Conservation (phyloP, 2,113 vertebrate genomes). For the Callorhinus ursinus region DNA sequence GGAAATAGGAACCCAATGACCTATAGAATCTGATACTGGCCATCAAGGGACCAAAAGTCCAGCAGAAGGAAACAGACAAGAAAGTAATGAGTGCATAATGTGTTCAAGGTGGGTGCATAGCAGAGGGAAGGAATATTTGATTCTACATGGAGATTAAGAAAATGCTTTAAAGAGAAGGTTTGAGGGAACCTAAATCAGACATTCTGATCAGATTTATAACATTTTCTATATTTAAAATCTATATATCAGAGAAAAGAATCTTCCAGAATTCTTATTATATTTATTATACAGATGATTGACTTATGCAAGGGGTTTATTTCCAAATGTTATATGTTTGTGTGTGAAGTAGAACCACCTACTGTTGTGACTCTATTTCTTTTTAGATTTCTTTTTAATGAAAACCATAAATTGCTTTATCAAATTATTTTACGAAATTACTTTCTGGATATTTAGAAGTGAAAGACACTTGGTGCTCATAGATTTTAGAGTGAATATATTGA, state of each 20-base stretch:
- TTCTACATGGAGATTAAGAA: slow-evolving; percentile 10
- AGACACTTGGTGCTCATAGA: background rate
- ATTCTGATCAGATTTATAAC: background rate
- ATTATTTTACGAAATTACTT: slow-evolving; percentile 54
- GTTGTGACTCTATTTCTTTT: background rate
- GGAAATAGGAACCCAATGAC: background rate
- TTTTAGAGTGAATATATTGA: background rate
- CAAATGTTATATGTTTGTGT: background rate
- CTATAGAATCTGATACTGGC: background rate
- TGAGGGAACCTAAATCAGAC: background rate
- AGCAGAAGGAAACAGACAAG: background rate
- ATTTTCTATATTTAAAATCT: slow-evolving; percentile 29
- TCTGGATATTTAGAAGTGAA: slow-evolving; percentile 47
- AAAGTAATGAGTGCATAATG: background rate
- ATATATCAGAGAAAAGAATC: background rate
- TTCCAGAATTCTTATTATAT: background rate
- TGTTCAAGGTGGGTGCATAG: background rate
- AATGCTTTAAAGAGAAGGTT: slow-evolving; percentile 17
- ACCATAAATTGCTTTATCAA: background rate
- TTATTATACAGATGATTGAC: background rate
- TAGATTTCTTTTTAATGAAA: slow-evolving; percentile 44
- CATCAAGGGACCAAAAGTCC: background rate
- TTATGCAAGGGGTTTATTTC: background rate
- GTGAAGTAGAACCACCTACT: background rate
- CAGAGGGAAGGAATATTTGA: background rate